phyloP scores from a whole-genome alignment of 1,140 invertebrate genomes.

The Calycopis cecrops region DNA sequence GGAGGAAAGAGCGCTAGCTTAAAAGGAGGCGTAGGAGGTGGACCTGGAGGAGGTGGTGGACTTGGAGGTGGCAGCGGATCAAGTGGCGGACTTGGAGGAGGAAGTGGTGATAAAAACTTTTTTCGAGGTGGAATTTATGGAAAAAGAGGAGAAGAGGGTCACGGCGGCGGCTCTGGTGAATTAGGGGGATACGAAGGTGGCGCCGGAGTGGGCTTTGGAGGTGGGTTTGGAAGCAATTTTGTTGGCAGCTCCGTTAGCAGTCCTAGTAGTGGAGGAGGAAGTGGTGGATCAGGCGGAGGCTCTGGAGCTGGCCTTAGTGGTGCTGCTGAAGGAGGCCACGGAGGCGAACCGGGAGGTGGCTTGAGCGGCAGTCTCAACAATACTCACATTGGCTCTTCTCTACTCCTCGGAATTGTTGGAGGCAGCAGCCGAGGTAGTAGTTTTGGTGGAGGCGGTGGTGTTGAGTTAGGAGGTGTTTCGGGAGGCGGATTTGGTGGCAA shows the following conservation, averaged over 20 bases:
- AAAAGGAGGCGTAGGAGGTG: too few species aligned
- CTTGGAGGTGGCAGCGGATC: too few species aligned
- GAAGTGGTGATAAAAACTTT: constrained; percentile 16
- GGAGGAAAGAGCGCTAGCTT: too few species aligned
- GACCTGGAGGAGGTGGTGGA: too few species aligned
- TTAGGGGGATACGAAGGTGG: constrained; percentile 27
- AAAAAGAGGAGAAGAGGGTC: constrained; percentile 18
- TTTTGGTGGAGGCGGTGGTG: constrained; percentile 19
- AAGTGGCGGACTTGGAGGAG: constrained; percentile 23
- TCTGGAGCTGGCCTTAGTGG: constrained; percentile 19
- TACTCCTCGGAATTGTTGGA: constrained; percentile 18
- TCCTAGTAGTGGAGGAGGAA: constrained; percentile 22
- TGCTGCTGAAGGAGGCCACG: constrained; percentile 19
- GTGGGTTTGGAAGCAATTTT: constrained; percentile 20
- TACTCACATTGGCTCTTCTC: constrained; percentile 19
- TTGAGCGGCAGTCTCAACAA: constrained; percentile 22
- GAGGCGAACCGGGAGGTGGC: constrained; percentile 23
- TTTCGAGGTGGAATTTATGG: constrained; percentile 12
- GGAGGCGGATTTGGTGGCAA: constrained; percentile 23
- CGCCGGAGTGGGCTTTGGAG: constrained; percentile 20
- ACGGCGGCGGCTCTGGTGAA: constrained; percentile 19
- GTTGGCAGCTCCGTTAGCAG: constrained; percentile 25
- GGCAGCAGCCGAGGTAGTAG: constrained; percentile 23
- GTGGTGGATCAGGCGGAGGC: constrained; percentile 22
- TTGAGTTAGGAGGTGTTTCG: constrained; percentile 16